A percentile compares a stretch with the other conserved stretches of the same genome.
These are phyloP conservation scores for Sebastes steindachneri DNA, from an alignment of 2,797 vertebrate species.

Conservation along the genomic window DNA sequence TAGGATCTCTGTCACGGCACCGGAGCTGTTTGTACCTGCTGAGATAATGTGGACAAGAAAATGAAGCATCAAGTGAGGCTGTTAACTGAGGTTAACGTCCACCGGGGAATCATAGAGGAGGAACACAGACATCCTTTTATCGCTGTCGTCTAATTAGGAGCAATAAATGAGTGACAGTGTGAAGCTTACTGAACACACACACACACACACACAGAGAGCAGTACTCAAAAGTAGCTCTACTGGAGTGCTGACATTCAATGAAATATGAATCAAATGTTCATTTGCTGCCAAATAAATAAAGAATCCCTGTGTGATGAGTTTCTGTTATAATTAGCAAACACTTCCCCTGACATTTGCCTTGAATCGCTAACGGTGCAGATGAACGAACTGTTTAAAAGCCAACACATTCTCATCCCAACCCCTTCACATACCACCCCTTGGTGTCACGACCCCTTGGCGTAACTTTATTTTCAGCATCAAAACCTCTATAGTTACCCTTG, in stretches of 20 bases:
- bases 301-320: not conserved
- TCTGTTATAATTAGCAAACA: not conserved
- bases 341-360: not conserved
- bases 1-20: not conserved
- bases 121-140: not conserved
- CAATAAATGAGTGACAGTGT: slow-evolving; percentile 4
- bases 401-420: not conserved
- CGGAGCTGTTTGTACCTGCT: slow-evolving; percentile 14
- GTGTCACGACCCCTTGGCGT: not conserved
- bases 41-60: slow-evolving; percentile 22
- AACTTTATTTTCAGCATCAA: too few species aligned
- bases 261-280: slow-evolving; percentile 8
- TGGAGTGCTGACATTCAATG: slow-evolving; percentile 5
- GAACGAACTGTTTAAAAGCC: not conserved
- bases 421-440: not conserved
- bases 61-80: slow-evolving; percentile 4
- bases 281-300: not conserved
- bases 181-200: not conserved
- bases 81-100: slow-evolving; percentile 21
- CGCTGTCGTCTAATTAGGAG: slow-evolving; percentile 7
- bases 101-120: not conserved
- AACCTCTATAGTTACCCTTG: too few species aligned
- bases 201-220: not conserved
- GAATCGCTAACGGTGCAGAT: not conserved
- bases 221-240: not conserved